phyloP scores from a whole-genome alignment of 2,888 invertebrate genomes.

The Slavum lentiscoides region DNA sequence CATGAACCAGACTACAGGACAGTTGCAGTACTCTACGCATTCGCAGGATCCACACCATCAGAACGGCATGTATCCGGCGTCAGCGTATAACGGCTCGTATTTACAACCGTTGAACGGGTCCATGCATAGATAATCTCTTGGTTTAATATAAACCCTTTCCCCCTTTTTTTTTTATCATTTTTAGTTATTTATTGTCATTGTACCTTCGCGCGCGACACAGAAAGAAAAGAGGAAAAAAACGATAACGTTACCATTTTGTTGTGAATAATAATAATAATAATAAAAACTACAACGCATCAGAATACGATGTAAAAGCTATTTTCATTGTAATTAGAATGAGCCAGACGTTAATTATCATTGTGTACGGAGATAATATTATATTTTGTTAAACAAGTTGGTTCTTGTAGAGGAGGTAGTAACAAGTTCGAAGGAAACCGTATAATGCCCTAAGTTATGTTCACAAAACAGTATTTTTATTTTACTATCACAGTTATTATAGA shows the following conservation, averaged over 20 bases:
- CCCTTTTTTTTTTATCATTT: constrained; percentile 8
- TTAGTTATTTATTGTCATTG: constrained; percentile 3
- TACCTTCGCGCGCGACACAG: not conserved
- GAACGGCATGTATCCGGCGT: constrained; percentile 30
- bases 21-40: constrained; percentile 43
- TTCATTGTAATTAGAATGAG: no score
- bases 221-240: not conserved
- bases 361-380: no score
- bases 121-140: constrained; percentile 48
- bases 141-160: not conserved
- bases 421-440: not conserved
- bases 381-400: not conserved
- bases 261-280: not conserved
- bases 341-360: no score
- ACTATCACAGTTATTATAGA: constrained; percentile 21
- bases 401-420: not conserved
- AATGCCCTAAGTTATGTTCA: constrained; percentile 29
- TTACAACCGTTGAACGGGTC: constrained; percentile 46
- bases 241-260: constrained; percentile 42
- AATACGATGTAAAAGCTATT: not conserved
- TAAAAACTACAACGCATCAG: not conserved
- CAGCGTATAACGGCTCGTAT: constrained; percentile 46
- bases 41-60: constrained; percentile 48
- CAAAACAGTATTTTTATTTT: constrained; percentile 41
- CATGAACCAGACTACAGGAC: constrained; percentile 40